Conservation (phyloP, 2,113 vertebrate species). For the Corythornis cristatus region DNA sequence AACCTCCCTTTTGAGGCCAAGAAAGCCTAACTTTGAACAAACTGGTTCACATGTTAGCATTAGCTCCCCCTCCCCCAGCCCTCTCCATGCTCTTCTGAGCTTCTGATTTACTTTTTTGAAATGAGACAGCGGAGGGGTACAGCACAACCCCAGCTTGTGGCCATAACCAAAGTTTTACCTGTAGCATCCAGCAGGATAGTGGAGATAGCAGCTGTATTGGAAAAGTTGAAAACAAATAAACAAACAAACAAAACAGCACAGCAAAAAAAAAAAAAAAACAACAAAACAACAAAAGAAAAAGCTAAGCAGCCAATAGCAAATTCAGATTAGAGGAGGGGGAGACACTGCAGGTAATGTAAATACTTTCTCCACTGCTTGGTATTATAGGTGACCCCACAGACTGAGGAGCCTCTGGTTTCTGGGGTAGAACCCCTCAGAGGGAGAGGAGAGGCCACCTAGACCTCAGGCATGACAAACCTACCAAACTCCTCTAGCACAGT, state of each 20-base stretch:
- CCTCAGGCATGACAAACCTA: neutral
- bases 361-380: neutral
- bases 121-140: neutral
- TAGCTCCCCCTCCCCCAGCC: neutral
- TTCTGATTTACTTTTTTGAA: neutral
- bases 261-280: neutral
- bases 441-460: neutral
- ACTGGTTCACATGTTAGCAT: neutral
- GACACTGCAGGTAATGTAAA: neutral
- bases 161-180: neutral
- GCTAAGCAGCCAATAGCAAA: neutral
- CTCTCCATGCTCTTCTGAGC: neutral
- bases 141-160: neutral
- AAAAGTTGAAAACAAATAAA: neutral
- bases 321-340: neutral
- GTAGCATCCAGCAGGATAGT: neutral
- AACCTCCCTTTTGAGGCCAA: neutral
- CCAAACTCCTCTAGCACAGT: neutral
- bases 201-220: accelerated
- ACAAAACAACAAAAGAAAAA: neutral
- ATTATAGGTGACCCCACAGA: neutral
- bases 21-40: neutral
- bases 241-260: neutral
- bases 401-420: neutral
- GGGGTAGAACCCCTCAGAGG: neutral